These are phyloP conservation scores for Actenoides hombroni DNA, from an alignment of 2,113 vertebrate species.

Conservation along the genomic window DNA sequence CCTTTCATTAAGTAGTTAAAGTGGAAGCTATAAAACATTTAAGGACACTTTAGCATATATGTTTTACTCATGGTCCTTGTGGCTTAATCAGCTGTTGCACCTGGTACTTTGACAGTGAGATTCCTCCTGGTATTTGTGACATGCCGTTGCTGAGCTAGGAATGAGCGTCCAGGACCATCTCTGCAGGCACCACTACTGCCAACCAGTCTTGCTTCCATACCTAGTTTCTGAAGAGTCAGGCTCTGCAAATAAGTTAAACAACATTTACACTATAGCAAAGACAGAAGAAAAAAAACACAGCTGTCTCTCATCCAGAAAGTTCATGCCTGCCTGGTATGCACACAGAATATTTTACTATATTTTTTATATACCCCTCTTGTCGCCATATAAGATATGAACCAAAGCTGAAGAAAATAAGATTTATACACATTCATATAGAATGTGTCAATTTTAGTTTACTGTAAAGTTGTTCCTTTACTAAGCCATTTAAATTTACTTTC, in stretches of 20 bases:
- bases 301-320: not conserved
- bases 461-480: not conserved
- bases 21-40: conserved; percentile 65
- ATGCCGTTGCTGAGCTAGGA: conserved; percentile 91
- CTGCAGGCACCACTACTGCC: conserved; percentile 65
- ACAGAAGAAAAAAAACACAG: not conserved
- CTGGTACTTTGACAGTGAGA: conserved; percentile 82
- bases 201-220: conserved; percentile 87
- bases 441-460: not conserved
- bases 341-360: rapidly evolving
- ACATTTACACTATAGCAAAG: not conserved
- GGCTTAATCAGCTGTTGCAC: conserved; percentile 81
- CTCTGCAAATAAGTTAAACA: conserved; percentile 76
- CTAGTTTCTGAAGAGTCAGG: conserved; percentile 90
- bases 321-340: rapidly evolving
- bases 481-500: not conserved
- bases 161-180: conserved; percentile 82
- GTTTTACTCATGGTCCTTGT: conserved; percentile 38
- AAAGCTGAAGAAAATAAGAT: not conserved
- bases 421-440: not conserved
- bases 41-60: conserved; percentile 78
- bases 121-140: conserved; percentile 86
- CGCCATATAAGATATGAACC: not conserved
- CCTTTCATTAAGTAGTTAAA: conserved; percentile 33
- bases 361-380: not conserved